A percentile compares a stretch with the other conserved stretches of the same genome.
These are phyloP conservation scores for Lamellibrachia columna DNA, from an alignment of 2,888 invertebrate species.

Conservation along the genomic window DNA sequence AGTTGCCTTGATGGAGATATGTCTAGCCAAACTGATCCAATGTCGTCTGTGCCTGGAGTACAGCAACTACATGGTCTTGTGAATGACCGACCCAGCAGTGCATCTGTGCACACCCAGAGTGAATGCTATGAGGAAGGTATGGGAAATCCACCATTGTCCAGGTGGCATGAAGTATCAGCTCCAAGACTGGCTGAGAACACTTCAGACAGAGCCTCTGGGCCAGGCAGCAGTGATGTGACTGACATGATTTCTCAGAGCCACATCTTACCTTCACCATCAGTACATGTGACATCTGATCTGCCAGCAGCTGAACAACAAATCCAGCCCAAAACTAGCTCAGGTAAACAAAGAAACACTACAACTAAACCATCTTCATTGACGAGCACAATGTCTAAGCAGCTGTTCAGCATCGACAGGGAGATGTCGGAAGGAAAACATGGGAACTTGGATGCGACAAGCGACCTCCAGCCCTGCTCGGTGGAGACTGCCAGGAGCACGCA, in stretches of 20 bases:
- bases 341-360: neutral
- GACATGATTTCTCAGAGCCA: neutral
- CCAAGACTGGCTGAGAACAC: neutral
- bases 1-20: neutral
- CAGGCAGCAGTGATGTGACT: neutral
- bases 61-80: neutral
- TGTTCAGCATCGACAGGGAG: neutral
- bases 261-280: neutral
- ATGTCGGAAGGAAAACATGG: neutral
- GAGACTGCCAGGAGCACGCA: neutral
- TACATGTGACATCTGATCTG: neutral
- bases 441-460: neutral
- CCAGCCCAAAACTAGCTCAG: neutral
- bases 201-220: neutral
- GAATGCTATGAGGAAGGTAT: neutral
- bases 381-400: neutral
- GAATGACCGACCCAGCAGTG: neutral
- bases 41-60: neutral
- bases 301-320: neutral
- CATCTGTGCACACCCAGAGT: neutral
- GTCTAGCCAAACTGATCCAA: neutral
- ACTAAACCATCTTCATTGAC: neutral
- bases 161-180: neutral
- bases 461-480: neutral
- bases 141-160: neutral